A percentile compares a stretch with the other conserved stretches of the same genome.
phyloP scores from a whole-genome alignment of 2,797 vertebrate species.

The Melopsittacus undulatus region DNA sequence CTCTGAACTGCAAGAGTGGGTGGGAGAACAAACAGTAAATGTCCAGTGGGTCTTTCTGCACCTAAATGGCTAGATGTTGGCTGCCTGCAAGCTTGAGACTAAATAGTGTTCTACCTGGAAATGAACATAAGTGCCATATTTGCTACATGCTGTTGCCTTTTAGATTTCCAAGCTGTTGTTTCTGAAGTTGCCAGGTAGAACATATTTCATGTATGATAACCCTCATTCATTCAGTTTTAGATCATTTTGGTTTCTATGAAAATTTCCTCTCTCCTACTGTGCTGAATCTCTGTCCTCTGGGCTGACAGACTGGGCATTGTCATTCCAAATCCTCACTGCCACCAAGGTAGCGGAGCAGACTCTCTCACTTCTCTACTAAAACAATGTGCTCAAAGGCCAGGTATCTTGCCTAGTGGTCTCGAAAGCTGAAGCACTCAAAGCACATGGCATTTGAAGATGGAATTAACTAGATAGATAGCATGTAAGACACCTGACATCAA shows the following conservation, averaged over 20 bases:
- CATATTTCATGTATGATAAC: background rate
- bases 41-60: background rate
- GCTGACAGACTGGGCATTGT: background rate
- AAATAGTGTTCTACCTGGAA: background rate
- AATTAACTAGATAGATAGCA: background rate
- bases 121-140: background rate
- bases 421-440: background rate
- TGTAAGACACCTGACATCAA: background rate
- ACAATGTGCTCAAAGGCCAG: background rate
- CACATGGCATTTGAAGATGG: background rate
- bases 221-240: background rate
- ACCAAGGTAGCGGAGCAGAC: background rate
- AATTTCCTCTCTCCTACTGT: background rate
- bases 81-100: background rate
- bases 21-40: background rate
- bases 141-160: background rate
- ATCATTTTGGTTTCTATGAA: background rate
- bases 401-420: background rate
- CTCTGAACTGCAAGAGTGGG: background rate
- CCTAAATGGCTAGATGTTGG: background rate
- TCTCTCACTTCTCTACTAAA: background rate
- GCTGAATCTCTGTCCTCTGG: background rate
- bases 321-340: background rate
- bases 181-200: background rate
- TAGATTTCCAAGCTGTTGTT: conserved; percentile 7